Evolutionary conservation across 2,888 invertebrate genomes (phyloP), one percentile per base, ranked within the genome.

Genomic region (Erebia epiphron): DNA sequence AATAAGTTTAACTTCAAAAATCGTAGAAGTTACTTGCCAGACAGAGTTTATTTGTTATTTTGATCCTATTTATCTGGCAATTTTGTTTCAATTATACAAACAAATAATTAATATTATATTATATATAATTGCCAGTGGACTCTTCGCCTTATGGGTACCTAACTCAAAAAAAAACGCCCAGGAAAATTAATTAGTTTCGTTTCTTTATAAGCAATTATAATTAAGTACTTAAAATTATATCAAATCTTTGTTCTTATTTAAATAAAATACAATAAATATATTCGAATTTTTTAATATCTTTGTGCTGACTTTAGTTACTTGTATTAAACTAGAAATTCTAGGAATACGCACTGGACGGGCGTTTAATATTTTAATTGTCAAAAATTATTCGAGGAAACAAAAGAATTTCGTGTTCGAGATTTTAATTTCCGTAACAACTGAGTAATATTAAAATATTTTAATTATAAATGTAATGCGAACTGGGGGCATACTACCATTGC

Each of bases 331-430:
- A 8, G 14, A 58, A 58, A 46, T 18, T 61, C 18, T 18, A 10
- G 43, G 13, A 61, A 16, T 61, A 43, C 7, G 8, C 16, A 61
- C 43, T 13, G 11, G 46, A 43, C 54, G 13, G 10, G 1, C 11
- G 43, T 43, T 46, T 54, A 16, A 16, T 18, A 18, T 16, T 43
- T 43, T 43, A 16, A 43, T 18, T 46, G 16, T 43, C n/a, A n/a
- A 46, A 61, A 61, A 43, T 43, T 61, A 46, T 61, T 43, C 43
- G 10, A 61, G 18, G 16, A 18, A 61, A 61, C 61, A 61, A 61
- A 61, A 61, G 61, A 18, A 61, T 61, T 43, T 61, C 43, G 61
- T 61, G 46, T 46, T 61, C 61, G 58, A 61, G 61, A 43, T 61
- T 43, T 43, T 7, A 61, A 18, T 61, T 46, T 16, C 4, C 18